phyloP scores from a whole-genome alignment of 2,113 vertebrate genomes.

The Dromiciops gliroides region DNA sequence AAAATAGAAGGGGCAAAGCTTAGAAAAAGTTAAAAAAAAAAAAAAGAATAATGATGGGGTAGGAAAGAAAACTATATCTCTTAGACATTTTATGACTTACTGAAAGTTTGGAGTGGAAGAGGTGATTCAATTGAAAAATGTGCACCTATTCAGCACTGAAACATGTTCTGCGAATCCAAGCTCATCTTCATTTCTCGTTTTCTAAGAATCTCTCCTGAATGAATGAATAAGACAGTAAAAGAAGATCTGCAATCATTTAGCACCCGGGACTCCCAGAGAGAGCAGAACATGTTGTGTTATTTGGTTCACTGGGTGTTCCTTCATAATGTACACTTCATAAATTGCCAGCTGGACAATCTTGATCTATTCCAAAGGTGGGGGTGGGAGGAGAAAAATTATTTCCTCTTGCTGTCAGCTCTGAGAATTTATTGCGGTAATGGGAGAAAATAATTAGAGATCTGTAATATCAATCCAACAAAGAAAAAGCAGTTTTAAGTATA shows the following conservation, averaged over 20 bases:
- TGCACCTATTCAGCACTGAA: neutral
- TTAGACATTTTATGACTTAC: neutral
- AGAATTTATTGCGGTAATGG: neutral
- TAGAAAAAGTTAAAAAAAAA: neutral
- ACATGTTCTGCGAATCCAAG: neutral
- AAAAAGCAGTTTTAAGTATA: neutral
- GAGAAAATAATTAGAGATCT: neutral
- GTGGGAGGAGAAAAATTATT: neutral
- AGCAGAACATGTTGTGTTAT: constrained; percentile 1
- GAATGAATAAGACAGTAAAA: neutral
- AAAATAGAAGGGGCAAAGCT: neutral
- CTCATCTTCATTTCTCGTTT: neutral
- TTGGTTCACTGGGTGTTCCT: neutral
- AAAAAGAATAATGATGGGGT: neutral
- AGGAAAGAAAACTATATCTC: neutral
- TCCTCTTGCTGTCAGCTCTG: neutral
- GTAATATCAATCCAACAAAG: neutral
- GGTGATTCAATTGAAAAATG: neutral
- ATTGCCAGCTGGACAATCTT: neutral
- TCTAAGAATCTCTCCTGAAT: neutral
- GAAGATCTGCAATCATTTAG: neutral
- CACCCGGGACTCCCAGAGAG: neutral
- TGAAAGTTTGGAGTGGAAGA: neutral
- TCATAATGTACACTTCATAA: neutral
- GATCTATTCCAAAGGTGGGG: neutral